Percentiles rank a stretch among this genome's conserved stretches.
Evolutionary conservation across 2,113 vertebrate species (phyloP).

Genomic region (Erpornis zantholeuca): DNA sequence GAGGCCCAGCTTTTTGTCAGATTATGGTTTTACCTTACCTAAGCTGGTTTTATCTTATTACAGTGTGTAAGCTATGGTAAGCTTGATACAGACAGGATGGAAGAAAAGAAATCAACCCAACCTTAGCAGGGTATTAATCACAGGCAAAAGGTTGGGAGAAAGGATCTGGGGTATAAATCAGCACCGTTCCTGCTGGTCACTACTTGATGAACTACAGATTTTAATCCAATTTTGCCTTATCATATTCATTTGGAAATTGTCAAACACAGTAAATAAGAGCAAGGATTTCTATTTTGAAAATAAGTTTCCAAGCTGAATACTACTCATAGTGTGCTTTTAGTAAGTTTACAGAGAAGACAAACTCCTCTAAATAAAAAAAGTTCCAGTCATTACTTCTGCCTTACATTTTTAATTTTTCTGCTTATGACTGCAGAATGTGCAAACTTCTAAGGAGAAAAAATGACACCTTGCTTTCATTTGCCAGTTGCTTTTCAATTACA

Average conservation of each 20-base stretch:
- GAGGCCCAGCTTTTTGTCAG: slow-evolving; percentile 49
- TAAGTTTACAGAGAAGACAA: not conserved
- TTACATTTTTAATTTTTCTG: not conserved
- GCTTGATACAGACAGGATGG: slow-evolving; percentile 27
- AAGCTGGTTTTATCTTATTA: slow-evolving; percentile 61
- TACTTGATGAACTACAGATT: not conserved
- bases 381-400: not conserved
- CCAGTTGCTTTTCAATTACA: not conserved
- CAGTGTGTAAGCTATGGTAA: slow-evolving; percentile 45
- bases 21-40: slow-evolving; percentile 52
- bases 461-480: not conserved
- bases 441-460: not conserved
- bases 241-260: not conserved
- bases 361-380: not conserved
- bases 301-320: not conserved
- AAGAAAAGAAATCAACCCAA: slow-evolving; percentile 37
- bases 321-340: not conserved
- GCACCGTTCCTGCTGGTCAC: not conserved
- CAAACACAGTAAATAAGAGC: not conserved
- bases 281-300: not conserved
- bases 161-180: not conserved
- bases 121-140: slow-evolving; percentile 42
- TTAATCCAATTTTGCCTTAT: not conserved
- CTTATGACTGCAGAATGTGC: not conserved
- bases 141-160: not conserved